Evolutionary conservation across 1,140 invertebrate genomes (phyloP).

Genomic region (Agraylea sexmaculata): DNA sequence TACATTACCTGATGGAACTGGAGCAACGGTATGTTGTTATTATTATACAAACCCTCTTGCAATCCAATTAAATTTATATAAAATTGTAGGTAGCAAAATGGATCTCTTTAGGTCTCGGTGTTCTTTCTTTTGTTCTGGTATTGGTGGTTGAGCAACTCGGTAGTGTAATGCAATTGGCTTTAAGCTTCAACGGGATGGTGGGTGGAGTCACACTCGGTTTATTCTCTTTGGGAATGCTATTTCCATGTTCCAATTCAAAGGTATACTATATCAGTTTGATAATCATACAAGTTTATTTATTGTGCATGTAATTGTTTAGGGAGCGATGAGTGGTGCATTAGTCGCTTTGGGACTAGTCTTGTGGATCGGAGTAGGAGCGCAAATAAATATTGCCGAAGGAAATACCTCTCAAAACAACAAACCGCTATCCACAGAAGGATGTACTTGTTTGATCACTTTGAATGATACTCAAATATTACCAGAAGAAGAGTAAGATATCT

Average conservation of each 20-base stretch:
- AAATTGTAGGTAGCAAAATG: constrained; percentile 33
- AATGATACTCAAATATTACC: constrained; percentile 1
- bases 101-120: constrained; percentile 34
- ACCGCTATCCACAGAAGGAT: constrained; percentile 32
- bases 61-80: background rate
- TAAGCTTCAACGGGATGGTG: constrained; percentile 81
- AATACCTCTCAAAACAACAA: constrained; percentile 34
- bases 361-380: constrained; percentile 65
- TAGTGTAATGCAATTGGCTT: constrained; percentile 69
- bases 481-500: background rate
- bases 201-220: constrained; percentile 76
- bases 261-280: too few species aligned
- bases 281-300: too few species aligned
- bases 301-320: constrained; percentile 21
- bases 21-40: constrained; percentile 39
- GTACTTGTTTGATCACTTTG: constrained; percentile 31
- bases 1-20: constrained; percentile 55
- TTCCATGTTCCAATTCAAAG: constrained; percentile 75
- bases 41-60: background rate
- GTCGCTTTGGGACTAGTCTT: constrained; percentile 48
- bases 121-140: constrained; percentile 46
- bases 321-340: constrained; percentile 54
- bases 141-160: constrained; percentile 72
- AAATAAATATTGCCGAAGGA: constrained; percentile 44
- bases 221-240: constrained; percentile 78